Evolutionary conservation across 2,888 invertebrate genomes (phyloP).

Genomic region (Belgica antarctica): DNA sequence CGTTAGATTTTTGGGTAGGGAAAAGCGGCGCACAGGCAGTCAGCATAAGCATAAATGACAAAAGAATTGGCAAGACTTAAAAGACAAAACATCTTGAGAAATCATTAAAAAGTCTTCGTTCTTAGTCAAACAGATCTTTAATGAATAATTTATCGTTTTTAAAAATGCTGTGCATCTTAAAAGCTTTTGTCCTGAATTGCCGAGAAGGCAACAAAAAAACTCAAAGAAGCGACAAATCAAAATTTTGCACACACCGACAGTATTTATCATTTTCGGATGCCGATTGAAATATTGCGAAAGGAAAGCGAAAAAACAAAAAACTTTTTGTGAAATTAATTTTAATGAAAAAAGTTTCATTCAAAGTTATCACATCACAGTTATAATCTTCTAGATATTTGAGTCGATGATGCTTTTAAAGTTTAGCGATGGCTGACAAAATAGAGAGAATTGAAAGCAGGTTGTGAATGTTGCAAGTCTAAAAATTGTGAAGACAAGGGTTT

Average conservation of each 20-base stretch:
- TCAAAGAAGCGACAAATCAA: constrained; percentile 23
- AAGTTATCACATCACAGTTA: too few species aligned
- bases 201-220: not conserved
- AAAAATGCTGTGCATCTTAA: not conserved
- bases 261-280: constrained; percentile 17
- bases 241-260: not conserved
- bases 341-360: not conserved
- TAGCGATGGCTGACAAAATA: too few species aligned
- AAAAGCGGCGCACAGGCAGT: not conserved
- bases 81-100: constrained; percentile 1
- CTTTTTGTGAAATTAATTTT: not conserved
- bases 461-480: too few species aligned
- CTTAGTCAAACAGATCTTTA: constrained; percentile 3
- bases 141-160: constrained; percentile 25
- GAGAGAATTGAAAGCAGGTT: too few species aligned
- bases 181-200: not conserved
- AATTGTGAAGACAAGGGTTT: too few species aligned
- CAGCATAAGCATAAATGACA: constrained; percentile 21
- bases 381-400: too few species aligned
- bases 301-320: not conserved
- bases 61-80: constrained; percentile 14
- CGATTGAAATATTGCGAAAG: not conserved
- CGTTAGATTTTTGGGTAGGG: constrained; percentile 11
- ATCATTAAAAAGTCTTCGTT: not conserved
- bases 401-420: too few species aligned